Conservation (phyloP, 2,888 invertebrate genomes). For the Tenthredo livida region DNA sequence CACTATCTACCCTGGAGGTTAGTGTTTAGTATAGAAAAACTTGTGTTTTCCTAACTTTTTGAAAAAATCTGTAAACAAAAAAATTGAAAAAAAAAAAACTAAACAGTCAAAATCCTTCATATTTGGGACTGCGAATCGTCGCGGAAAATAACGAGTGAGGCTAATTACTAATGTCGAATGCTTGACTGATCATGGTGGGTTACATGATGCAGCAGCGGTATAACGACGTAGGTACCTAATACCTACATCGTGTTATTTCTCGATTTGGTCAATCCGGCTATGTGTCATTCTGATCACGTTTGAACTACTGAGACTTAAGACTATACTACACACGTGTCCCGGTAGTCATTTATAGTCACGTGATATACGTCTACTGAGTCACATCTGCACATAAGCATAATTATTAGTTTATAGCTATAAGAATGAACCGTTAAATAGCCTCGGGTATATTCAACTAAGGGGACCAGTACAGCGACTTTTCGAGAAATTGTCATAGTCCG, state of each 20-base stretch:
- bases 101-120: not conserved
- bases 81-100: not conserved
- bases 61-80: too few species aligned
- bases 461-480: too few species aligned
- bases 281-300: slow-evolving; percentile 20
- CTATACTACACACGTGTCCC: not conserved
- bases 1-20: slow-evolving; percentile 74
- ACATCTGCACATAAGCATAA: slow-evolving; percentile 7
- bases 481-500: too few species aligned
- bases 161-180: not conserved
- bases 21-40: slow-evolving; percentile 56
- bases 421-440: slow-evolving; percentile 19
- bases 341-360: not conserved
- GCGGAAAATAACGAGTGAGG: not conserved
- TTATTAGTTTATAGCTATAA: not conserved
- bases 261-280: slow-evolving; percentile 9
- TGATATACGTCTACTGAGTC: slow-evolving; percentile 29
- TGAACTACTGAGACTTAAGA: not conserved
- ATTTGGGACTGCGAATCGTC: too few species aligned
- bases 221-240: not conserved
- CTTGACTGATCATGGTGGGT: not conserved
- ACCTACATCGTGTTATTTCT: slow-evolving; percentile 10
- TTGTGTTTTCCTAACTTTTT: not conserved
- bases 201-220: not conserved
- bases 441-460: too few species aligned